Base-by-base conservation (phyloP, 1,140 invertebrate genomes). In the Neelides sp. region DNA sequence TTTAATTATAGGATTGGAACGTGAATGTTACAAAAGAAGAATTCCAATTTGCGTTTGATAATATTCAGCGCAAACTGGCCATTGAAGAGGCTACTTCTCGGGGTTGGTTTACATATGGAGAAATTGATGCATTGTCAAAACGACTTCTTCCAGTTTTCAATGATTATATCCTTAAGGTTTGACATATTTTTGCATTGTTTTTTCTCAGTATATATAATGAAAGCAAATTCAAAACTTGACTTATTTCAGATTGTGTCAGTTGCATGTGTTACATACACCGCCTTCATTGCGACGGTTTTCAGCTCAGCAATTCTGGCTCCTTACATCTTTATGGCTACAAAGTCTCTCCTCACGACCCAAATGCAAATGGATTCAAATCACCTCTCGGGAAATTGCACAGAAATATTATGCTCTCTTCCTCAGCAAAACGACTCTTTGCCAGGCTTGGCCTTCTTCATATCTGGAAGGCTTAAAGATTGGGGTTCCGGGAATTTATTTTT, bases 21-120 rank as follows among this genome's bases (percentile, higher is more conserved):
- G 73, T 91, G 37, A 88, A 77, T 69, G 79, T 90, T 35, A 70
- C 72, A 46, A 75, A 77, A 57, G 68, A 79, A 48, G 71, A 78
- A 36, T 85, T 85, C 64, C 83, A 83, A 68, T 69, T 76, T 43
- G 74, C 76, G 46, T 63, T 89, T 28, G 61, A 69, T 34, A 71
- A 73, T 63, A 66, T 91, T 44, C 86, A 90, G 65, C 72, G 69
- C 42, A 69, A 74, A 37, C 66, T 90, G 48, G 82, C 84, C 0
- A 68, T 78, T 45, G 73, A 73, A 51, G 78, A 91, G 69, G 83
- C 80, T 4, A 65, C 70, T 23, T 71, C 78, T 34, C 71, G 83
- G 23, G 85, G 85, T 0, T 90, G 82, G 80, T 83, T 86, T 62
- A 85, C 87, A 0, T 94, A 92, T 62, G 75, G 79, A 1, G 89